phyloP scores from a whole-genome alignment of 2,113 vertebrate genomes.

The Jaculus jaculus region DNA sequence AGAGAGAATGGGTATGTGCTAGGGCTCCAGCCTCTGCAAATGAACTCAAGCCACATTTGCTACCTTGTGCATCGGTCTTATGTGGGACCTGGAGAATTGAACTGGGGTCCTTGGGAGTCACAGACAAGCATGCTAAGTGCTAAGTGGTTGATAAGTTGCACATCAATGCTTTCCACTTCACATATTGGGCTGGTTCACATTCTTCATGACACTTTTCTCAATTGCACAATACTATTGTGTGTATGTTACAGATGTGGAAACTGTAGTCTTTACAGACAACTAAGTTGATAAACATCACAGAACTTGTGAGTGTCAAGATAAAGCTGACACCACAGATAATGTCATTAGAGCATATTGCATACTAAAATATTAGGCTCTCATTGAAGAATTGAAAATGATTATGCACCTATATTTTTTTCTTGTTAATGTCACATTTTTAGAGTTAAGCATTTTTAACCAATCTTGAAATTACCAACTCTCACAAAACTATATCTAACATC shows the following conservation, averaged over 20 bases:
- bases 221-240: background rate
- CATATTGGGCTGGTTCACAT: too few relatives aligned
- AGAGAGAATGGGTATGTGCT: too few relatives aligned
- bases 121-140: too few relatives aligned
- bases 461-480: background rate
- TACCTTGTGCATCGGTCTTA: too few relatives aligned
- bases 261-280: background rate
- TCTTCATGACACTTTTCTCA: background rate
- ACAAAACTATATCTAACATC: background rate
- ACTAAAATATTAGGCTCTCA: background rate
- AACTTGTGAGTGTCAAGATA: background rate
- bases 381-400: background rate
- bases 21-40: too few relatives aligned
- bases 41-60: too few relatives aligned
- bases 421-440: background rate
- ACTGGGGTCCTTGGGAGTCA: too few relatives aligned
- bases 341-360: background rate
- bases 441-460: background rate
- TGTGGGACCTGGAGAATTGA: too few relatives aligned
- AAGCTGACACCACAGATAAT: background rate
- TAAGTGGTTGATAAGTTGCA: too few relatives aligned
- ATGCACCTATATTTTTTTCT: constrained; percentile 21
- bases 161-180: too few relatives aligned
- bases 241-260: background rate
- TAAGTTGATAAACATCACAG: background rate